Conservation (phyloP, 2,113 vertebrate genomes). For the Odocoileus virginianus region DNA sequence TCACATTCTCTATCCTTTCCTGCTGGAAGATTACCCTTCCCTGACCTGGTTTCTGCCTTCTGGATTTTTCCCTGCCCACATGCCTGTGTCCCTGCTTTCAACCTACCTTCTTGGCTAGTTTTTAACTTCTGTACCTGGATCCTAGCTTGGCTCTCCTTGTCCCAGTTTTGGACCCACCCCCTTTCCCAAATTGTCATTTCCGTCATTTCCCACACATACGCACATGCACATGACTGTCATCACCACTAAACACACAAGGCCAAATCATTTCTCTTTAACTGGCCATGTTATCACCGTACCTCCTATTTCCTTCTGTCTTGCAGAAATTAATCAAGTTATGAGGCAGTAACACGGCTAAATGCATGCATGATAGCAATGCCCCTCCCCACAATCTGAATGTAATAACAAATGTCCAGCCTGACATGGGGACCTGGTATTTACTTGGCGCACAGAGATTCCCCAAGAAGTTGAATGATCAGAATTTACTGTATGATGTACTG, state of each 20-base stretch:
- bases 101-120: background rate
- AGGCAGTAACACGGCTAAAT: background rate
- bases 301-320: background rate
- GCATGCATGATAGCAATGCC: fast-evolving
- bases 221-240: background rate
- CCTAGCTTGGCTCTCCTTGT: background rate
- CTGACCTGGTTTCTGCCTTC: background rate
- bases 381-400: background rate
- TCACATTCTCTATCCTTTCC: background rate
- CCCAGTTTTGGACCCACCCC: background rate
- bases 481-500: background rate
- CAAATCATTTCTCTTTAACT: background rate
- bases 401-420: background rate
- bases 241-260: background rate
- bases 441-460: background rate
- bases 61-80: background rate
- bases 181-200: background rate
- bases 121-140: background rate
- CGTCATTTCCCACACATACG: background rate
- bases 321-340: background rate
- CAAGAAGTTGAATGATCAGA: background rate
- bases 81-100: background rate
- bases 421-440: background rate
- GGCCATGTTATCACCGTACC: background rate
- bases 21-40: background rate